Percentiles rank a stretch among this genome's conserved stretches.
phyloP scores from a whole-genome alignment of 2,113 vertebrate species.

The Burhinus bistriatus region DNA sequence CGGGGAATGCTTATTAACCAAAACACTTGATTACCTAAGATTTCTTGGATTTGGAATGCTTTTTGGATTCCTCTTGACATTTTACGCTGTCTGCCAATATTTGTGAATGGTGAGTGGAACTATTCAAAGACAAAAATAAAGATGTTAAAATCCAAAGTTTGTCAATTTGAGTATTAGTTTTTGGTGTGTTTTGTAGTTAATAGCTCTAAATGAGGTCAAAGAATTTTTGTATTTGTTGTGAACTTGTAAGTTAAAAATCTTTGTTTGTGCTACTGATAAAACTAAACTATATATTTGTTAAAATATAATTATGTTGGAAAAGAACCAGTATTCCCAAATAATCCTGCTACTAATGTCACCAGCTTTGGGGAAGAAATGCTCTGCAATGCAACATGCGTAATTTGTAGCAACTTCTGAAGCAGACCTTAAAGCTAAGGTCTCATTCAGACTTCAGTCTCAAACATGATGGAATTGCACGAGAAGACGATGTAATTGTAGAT shows the following conservation, averaged over 20 bases:
- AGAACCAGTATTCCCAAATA: not conserved
- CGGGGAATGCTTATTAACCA: not conserved
- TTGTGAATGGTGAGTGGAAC: not conserved
- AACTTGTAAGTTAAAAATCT: not conserved
- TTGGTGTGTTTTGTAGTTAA: not conserved
- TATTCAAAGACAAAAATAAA: not conserved
- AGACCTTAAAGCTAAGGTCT: not conserved
- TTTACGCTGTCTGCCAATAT: not conserved
- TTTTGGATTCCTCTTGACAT: not conserved
- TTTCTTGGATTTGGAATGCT: not conserved
- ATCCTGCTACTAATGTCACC: not conserved
- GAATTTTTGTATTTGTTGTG: not conserved
- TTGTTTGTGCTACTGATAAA: not conserved
- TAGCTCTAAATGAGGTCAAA: not conserved
- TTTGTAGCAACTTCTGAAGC: not conserved
- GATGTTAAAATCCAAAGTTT: not conserved
- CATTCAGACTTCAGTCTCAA: not conserved
- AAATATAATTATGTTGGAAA: not conserved
- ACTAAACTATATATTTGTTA: not conserved
- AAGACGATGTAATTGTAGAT: not conserved
- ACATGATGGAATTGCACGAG: not conserved
- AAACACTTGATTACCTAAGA: not conserved
- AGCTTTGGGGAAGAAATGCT: not conserved
- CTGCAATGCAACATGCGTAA: accelerated
- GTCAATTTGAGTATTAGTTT: not conserved